Conservation (phyloP, 2,113 vertebrate genomes). For the Helogale parvula region DNA sequence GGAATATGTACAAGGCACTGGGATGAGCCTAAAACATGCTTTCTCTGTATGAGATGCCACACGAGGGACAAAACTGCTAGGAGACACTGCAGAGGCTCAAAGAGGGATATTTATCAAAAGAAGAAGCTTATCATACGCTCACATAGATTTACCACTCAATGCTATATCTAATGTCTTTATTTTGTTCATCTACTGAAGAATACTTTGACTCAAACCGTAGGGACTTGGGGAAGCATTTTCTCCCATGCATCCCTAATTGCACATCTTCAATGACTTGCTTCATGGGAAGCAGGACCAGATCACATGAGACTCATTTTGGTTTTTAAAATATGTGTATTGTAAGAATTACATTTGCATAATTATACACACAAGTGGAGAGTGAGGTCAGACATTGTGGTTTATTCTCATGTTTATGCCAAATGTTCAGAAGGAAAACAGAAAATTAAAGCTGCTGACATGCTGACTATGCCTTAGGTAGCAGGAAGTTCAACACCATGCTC, state of each 20-base stretch:
- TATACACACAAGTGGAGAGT: constrained; percentile 11
- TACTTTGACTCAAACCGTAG: neutral
- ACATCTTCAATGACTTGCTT: neutral
- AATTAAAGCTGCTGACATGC: neutral
- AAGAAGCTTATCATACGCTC: neutral
- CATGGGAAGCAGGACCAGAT: constrained; percentile 15
- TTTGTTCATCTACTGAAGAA: neutral
- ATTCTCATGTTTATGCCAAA: neutral
- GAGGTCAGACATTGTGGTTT: constrained; percentile 39
- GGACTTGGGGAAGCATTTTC: neutral
- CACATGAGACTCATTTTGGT: constrained; percentile 40
- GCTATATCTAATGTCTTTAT: neutral
- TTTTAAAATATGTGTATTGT: constrained; percentile 48
- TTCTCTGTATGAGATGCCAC: neutral
- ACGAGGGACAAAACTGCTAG: neutral
- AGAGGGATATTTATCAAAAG: neutral
- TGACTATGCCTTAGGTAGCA: neutral
- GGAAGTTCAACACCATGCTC: neutral
- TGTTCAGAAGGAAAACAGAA: constrained; percentile 35
- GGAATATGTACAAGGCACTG: neutral
- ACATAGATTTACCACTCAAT: neutral
- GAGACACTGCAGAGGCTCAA: neutral
- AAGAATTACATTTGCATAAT: neutral
- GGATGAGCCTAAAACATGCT: neutral
- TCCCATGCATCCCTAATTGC: neutral